Conservation (phyloP, 2,888 invertebrate species). For the Metopia argyrocephala region DNA sequence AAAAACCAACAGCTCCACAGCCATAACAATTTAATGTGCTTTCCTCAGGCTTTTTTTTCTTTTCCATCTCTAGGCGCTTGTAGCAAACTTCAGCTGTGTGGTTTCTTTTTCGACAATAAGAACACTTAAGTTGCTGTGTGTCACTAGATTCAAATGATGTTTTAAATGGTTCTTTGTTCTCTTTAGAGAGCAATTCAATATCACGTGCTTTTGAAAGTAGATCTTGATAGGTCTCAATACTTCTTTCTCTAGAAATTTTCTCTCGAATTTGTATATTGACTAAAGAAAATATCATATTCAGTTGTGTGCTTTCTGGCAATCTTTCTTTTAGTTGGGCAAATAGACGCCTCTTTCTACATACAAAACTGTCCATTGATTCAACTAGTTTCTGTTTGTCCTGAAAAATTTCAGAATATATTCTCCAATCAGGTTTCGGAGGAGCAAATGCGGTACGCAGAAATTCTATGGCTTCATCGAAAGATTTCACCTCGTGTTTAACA, state of each 20-base stretch:
- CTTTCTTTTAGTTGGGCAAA: constrained; percentile 35
- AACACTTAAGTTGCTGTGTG: neutral
- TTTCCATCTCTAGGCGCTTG: constrained; percentile 20
- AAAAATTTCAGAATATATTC: constrained; percentile 32
- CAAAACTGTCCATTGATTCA: constrained; percentile 41
- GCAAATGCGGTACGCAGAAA: constrained; percentile 32
- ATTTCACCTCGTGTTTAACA: constrained; percentile 16
- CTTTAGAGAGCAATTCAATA: neutral
- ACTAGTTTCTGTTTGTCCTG: constrained; percentile 26
- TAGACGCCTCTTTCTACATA: constrained; percentile 32
- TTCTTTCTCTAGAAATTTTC: constrained; percentile 17
- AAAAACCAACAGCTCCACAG: constrained; percentile 32
- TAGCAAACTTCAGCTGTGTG: constrained; percentile 37
- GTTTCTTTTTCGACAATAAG: constrained; percentile 34
- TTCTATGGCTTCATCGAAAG: constrained; percentile 30
- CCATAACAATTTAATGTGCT: constrained; percentile 30
- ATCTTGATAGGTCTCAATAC: constrained; percentile 13
- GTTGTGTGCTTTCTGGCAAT: constrained; percentile 14
- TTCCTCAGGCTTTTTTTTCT: constrained; percentile 19
- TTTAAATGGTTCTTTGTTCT: neutral
- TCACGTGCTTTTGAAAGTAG: constrained; percentile 7
- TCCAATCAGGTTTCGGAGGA: constrained; percentile 48
- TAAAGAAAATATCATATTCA: constrained; percentile 39
- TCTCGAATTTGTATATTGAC: constrained; percentile 7
- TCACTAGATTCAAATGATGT: neutral